Evolutionary conservation across 2,113 vertebrate species (phyloP), one percentile per base, ranked within the genome.

Genomic region (Nasalis larvatus): DNA sequence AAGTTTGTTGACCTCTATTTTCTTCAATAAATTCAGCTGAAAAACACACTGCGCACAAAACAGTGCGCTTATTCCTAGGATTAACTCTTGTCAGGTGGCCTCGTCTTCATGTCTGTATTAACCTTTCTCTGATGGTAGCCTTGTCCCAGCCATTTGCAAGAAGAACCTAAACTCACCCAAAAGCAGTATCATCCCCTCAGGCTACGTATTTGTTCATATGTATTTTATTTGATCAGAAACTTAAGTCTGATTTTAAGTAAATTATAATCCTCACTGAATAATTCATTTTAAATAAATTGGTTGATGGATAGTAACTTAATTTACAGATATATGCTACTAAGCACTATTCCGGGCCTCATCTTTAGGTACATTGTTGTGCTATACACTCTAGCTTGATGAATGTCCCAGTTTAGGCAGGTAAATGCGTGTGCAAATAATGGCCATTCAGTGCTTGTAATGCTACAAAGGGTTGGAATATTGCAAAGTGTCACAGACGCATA

Each of bases 391-490:
- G 25, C 27, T 17, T 0, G 14, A 60, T 21, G 8, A 58, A 35
- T 6, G 16, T 35, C 5, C 2, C 16, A 3, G 25, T 16, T 42
- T 27, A 23, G 49, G 32, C 35, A 30, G 47, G 16, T 16, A 11
- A 11, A 10, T 0, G 11, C 21, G 1, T 18, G 20, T 0, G 2
- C 40, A 42, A 37, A 8, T 1, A 27, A 17, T 5, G 6, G 37
- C 4, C 25, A 37, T 16, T 11, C 4, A 3, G 1, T 6, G 12
- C 32, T 32, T 1, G 16, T 18, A 8, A 69, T 25, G 13, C 30
- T 32, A 63, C 60, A 63, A 63, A 32, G 27, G 5, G 12, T 63
- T 63, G 27, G 60, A 6, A 63, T 60, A 4, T 30, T 3, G 8
- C 32, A 4, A 8, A 13, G 1, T 20, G 23, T 10, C n/a, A 40